phyloP scores from a whole-genome alignment of 2,113 vertebrate genomes.

The Theristicus caerulescens region DNA sequence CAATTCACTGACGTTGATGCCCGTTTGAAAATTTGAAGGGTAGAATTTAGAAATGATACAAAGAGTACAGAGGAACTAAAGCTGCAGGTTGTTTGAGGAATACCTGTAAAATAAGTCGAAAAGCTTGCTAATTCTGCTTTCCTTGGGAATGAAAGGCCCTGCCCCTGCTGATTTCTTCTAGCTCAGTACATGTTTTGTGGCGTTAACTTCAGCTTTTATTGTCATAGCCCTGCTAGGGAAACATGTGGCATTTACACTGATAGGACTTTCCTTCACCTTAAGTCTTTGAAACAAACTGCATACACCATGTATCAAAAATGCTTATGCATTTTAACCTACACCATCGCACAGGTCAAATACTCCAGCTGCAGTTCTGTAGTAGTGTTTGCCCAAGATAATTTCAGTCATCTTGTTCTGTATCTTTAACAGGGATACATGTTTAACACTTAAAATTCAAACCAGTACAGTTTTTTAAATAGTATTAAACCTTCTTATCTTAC shows the following conservation, averaged over 20 bases:
- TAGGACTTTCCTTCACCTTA: not conserved
- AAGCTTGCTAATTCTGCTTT: not conserved
- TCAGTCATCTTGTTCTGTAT: not conserved
- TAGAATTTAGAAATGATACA: not conserved
- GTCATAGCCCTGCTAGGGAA: not conserved
- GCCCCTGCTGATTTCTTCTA: not conserved
- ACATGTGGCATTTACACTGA: not conserved
- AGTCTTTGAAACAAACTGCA: not conserved
- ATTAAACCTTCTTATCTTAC: conserved; percentile 1
- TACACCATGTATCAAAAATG: not conserved
- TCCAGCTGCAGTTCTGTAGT: not conserved
- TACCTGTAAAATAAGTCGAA: not conserved
- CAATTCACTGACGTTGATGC: not conserved
- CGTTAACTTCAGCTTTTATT: not conserved
- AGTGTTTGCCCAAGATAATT: not conserved
- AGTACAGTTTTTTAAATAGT: not conserved
- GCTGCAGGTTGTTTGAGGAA: not conserved
- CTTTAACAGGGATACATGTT: not conserved
- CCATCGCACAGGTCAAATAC: not conserved
- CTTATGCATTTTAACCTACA: not conserved
- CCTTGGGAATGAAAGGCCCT: not conserved
- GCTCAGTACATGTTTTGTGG: not conserved
- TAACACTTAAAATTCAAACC: not conserved
- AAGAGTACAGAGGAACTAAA: not conserved
- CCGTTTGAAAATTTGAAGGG: not conserved